These are phyloP conservation scores for Helleia helle DNA, from an alignment of 2,888 invertebrate genomes.

Conservation along the genomic window DNA sequence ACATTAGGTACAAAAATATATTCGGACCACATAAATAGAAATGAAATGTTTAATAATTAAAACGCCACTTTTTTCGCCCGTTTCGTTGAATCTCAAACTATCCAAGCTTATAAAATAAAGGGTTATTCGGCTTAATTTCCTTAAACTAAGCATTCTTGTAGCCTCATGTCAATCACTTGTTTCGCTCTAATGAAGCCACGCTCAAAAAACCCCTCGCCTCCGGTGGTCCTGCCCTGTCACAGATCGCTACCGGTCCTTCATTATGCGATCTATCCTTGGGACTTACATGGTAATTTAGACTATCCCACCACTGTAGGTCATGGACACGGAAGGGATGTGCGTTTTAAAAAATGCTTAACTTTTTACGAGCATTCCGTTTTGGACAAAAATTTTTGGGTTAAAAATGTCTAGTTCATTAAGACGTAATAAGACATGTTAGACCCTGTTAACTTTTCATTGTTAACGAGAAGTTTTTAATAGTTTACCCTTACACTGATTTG, in stretches of 20 bases:
- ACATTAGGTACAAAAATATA: too few relatives aligned
- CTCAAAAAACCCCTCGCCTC: slow-evolving; percentile 54
- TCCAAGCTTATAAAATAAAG: slow-evolving; percentile 2
- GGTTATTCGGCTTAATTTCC: slow-evolving; percentile 15
- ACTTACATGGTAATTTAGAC: slow-evolving; percentile 3
- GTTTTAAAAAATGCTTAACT: too few relatives aligned
- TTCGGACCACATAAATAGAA: too few relatives aligned
- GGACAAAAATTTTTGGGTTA: too few relatives aligned
- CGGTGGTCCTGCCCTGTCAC: slow-evolving; percentile 46
- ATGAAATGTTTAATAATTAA: too few relatives aligned
- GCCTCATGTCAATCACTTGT: slow-evolving; percentile 43
- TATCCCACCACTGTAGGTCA: slow-evolving; percentile 14
- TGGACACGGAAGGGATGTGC: too few relatives aligned
- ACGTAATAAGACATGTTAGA: too few relatives aligned
- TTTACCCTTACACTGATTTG: too few relatives aligned
- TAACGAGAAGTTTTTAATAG: too few relatives aligned
- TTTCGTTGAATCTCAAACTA: neutral
- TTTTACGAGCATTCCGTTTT: too few relatives aligned
- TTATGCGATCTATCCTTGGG: slow-evolving; percentile 18
- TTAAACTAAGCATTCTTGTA: slow-evolving; percentile 21
- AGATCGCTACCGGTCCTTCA: slow-evolving; percentile 15
- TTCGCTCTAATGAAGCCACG: slow-evolving; percentile 45
- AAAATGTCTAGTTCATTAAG: too few relatives aligned
- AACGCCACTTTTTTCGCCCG: neutral
- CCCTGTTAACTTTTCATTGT: too few relatives aligned